phyloP scores from a whole-genome alignment of 2,113 vertebrate genomes.

The Aphelocoma coerulescens region DNA sequence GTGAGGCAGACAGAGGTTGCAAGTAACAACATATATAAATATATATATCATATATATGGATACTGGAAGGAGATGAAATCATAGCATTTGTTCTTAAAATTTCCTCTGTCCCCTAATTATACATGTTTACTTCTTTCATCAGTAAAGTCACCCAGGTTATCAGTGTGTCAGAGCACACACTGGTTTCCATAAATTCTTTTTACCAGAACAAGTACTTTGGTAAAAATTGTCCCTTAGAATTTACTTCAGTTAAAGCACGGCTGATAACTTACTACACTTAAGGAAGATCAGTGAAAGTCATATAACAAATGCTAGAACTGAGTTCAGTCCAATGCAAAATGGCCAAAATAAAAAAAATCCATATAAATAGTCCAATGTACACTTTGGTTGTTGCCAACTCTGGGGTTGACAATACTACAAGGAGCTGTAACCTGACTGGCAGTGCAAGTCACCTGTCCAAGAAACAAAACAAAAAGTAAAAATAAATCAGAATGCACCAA shows the following conservation, averaged over 20 bases:
- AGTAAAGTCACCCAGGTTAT: not conserved
- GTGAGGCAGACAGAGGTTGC: not conserved
- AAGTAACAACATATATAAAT: not conserved
- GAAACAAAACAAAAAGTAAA: not conserved
- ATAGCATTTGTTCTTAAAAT: not conserved
- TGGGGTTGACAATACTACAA: not conserved
- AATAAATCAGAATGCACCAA: not conserved
- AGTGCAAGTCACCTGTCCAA: slow-evolving; percentile 57
- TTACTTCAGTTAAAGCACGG: not conserved
- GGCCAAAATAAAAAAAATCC: slow-evolving; percentile 25
- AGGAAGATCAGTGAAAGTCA: not conserved
- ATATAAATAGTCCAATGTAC: slow-evolving; percentile 62
- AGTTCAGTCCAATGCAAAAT: slow-evolving; percentile 23
- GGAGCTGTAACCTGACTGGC: slow-evolving; percentile 38
- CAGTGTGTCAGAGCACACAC: not conserved
- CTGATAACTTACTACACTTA: not conserved
- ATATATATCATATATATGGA: not conserved
- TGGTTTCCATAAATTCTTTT: not conserved
- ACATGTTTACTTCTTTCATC: fast-evolving
- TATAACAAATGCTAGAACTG: slow-evolving; percentile 7
- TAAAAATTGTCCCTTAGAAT: not conserved
- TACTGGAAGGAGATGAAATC: not conserved
- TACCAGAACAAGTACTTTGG: not conserved
- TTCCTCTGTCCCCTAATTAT: not conserved
- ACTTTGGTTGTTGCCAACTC: slow-evolving; percentile 36